These are phyloP conservation scores for Triplophysa tibetana DNA, from an alignment of 2,113 vertebrate genomes.

Conservation along the genomic window DNA sequence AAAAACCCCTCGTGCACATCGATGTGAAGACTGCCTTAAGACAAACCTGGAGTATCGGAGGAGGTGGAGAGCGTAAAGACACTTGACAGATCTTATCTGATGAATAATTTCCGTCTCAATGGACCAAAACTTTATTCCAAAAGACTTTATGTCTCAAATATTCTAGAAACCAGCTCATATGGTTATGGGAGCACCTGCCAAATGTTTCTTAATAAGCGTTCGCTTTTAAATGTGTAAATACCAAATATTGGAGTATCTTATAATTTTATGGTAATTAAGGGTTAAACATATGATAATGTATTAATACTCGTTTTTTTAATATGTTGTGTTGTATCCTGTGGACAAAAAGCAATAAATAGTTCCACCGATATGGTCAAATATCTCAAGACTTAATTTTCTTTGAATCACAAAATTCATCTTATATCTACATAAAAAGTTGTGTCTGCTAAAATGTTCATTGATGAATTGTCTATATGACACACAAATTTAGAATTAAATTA, in stretches of 20 bases:
- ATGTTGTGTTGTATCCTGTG: constrained; percentile 9
- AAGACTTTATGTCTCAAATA: background rate
- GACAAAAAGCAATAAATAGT: background rate
- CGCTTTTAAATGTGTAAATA: constrained; percentile 30
- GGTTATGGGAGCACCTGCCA: background rate
- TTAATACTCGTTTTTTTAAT: background rate
- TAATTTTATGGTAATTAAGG: constrained; percentile 5
- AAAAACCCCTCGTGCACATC: background rate
- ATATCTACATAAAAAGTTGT: background rate
- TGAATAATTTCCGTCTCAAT: background rate
- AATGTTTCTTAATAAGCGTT: background rate
- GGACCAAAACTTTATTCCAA: background rate
- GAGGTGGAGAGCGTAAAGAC: background rate
- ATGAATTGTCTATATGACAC: background rate
- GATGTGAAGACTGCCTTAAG: background rate
- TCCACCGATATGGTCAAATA: background rate
- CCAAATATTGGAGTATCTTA: constrained; percentile 1
- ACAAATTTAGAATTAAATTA: background rate
- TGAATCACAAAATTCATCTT: background rate
- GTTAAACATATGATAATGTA: background rate
- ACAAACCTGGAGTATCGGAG: background rate
- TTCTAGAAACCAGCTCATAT: background rate
- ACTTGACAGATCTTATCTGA: background rate
- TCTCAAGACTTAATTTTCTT: background rate
- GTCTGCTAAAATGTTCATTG: background rate